Evolutionary conservation across 2,113 vertebrate species (phyloP), one percentile per base, ranked within the genome.

Genomic region (Hemiprocne comata): DNA sequence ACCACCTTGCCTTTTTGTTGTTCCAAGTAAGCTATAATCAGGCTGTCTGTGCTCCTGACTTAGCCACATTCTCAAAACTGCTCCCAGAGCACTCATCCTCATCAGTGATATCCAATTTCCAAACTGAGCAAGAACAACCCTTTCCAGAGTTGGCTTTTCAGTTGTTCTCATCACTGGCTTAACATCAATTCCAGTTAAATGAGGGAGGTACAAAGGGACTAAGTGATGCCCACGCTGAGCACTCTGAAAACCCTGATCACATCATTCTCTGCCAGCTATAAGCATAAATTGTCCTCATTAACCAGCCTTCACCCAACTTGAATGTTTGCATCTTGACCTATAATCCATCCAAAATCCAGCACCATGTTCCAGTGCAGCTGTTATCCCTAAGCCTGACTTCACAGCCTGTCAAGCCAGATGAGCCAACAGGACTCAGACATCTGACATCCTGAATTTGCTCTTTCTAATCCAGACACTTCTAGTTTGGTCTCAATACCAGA

Each of bases 51-150:
- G 88, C 90, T 94, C 85, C 51, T 73, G 88, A 58, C 82, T 82
- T 86, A 55, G 78, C 88, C 76, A 75, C 72, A 1, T 24, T 44
- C 85, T 81, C 94, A 31, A 20, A 96, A 92, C 75, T 51, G 92
- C 90, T 93, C 92, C 95, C 96, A 84, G 79, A 90, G 76, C 72
- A 0, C 76, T 16, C 89, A 62, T 94, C 83, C 90, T 92, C 95
- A 71, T 74, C 94, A 74, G 42, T 2, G 21, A 34, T 23, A 89
- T 11, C 80, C 93, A 70, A 84, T 74, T 88, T 54, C 91, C 76
- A 73, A 50, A 26, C 54, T 3, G 60, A 92, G 79, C 71, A 50
- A 91, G 77, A 87, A 70, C 60, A 73, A 62, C 90, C 61, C 86
- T 77, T 50, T 62, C 71, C 79, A 46, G 88, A 50, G 79, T 8